phyloP scores from a whole-genome alignment of 2,113 vertebrate species.

The Todiramphus saurophagus region DNA sequence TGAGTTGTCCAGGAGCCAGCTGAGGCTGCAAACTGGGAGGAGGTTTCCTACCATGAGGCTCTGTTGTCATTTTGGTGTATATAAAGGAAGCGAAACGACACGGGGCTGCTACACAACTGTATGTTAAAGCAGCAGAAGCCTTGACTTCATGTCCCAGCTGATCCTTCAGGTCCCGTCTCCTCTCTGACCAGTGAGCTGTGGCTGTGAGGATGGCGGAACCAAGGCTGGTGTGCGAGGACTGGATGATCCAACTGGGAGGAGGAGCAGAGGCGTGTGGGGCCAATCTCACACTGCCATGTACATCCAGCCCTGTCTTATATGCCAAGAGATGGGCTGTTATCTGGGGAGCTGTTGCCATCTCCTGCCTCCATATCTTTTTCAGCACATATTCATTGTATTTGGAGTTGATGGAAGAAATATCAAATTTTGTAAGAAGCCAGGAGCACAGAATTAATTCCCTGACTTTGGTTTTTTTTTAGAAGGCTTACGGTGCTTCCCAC shows the following conservation, averaged over 20 bases:
- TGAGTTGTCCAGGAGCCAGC: background rate
- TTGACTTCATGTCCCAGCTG: background rate
- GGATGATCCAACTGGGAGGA: background rate
- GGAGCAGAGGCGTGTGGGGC: background rate
- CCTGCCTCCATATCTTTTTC: background rate
- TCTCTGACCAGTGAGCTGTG: background rate
- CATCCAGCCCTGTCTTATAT: background rate
- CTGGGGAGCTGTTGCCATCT: background rate
- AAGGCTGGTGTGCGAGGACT: background rate
- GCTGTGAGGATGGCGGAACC: rapidly evolving
- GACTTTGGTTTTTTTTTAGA: background rate
- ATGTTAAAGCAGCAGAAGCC: background rate
- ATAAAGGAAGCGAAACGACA: background rate
- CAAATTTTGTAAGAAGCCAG: background rate
- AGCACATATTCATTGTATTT: background rate
- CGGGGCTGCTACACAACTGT: background rate
- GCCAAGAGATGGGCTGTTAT: background rate
- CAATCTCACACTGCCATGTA: rapidly evolving
- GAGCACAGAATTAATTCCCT: background rate
- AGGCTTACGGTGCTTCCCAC: rapidly evolving
- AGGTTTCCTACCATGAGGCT: background rate
- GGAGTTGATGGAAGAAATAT: background rate
- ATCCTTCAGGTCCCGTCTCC: background rate
- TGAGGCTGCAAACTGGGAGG: background rate
- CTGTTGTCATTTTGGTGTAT: background rate